Conservation (phyloP, 2,113 vertebrate species). For the Psettodes erumei region DNA sequence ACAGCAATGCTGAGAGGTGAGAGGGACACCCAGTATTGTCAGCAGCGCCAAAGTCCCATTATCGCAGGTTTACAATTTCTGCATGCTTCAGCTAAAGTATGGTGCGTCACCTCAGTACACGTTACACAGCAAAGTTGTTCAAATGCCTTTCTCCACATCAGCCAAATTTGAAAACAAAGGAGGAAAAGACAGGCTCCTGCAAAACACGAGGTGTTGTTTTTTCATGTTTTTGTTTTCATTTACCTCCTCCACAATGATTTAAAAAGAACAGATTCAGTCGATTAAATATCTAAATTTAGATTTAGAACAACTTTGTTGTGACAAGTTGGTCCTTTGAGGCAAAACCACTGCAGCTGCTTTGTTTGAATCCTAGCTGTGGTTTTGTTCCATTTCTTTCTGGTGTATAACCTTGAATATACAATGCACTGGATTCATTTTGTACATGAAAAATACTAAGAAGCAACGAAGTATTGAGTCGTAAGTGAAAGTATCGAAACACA, state of each 20-base stretch:
- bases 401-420: constrained; percentile 30
- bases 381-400: constrained; percentile 19
- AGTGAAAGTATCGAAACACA: not conserved
- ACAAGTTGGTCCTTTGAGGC: not conserved
- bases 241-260: not conserved
- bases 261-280: not conserved
- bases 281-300: not conserved
- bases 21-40: constrained; percentile 31
- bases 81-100: constrained; percentile 17
- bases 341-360: constrained; percentile 8
- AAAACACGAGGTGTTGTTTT: not conserved
- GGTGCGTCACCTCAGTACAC: not conserved
- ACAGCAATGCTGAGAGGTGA: constrained; percentile 46
- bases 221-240: too few relatives aligned
- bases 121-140: constrained; percentile 11
- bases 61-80: constrained; percentile 19
- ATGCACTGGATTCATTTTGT: constrained; percentile 12
- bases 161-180: not conserved
- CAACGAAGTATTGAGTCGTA: constrained; percentile 20
- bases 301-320: constrained; percentile 9
- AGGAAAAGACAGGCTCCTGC: not conserved
- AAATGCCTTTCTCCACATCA: not conserved
- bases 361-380: constrained; percentile 16
- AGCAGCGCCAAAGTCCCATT: constrained; percentile 17
- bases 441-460: not conserved